Conservation (phyloP, 2,113 vertebrate genomes). For the Aythya baeri region DNA sequence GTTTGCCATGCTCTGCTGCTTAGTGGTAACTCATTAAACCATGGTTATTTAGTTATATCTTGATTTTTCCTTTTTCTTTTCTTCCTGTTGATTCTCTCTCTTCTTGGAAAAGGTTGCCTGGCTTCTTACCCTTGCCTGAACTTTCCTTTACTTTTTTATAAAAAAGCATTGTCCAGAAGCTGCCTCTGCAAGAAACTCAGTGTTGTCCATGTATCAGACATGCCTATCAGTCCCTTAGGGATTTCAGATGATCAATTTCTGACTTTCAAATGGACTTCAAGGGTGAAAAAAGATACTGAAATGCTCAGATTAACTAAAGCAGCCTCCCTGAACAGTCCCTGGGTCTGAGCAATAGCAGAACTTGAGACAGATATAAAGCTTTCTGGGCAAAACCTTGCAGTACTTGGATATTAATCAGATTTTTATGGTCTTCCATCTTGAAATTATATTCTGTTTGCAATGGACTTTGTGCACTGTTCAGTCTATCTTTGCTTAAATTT, state of each 20-base stretch:
- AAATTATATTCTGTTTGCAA: background rate
- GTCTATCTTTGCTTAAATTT: background rate
- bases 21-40: background rate
- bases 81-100: accelerated
- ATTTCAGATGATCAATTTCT: background rate
- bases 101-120: background rate
- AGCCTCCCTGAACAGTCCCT: background rate
- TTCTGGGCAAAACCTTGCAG: background rate
- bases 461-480: background rate
- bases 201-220: background rate
- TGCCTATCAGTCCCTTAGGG: background rate
- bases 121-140: background rate
- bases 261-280: background rate
- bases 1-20: background rate
- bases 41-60: background rate
- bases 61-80: background rate
- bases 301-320: background rate
- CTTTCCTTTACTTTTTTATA: background rate
- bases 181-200: background rate
- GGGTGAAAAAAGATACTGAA: background rate
- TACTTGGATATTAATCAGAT: background rate
- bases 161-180: background rate
- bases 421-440: background rate
- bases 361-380: background rate
- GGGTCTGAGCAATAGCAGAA: background rate